These are phyloP conservation scores for Zoanthus solanderi DNA, from an alignment of 92 coral and sea anemone genomes.

Conservation along the genomic window DNA sequence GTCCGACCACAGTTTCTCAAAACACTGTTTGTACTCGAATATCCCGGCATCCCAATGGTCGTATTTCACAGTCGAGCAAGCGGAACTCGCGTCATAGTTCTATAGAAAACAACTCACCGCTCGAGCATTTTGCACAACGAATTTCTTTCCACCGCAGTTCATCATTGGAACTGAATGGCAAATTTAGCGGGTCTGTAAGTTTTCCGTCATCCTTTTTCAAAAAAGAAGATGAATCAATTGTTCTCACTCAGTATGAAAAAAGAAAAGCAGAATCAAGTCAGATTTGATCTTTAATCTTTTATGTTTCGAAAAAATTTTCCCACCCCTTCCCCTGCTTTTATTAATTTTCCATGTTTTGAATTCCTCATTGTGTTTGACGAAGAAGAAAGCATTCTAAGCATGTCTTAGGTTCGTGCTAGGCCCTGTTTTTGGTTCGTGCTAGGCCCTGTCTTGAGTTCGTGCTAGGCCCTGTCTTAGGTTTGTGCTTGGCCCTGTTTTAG, in stretches of 20 bases:
- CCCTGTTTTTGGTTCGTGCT: too few relatives aligned
- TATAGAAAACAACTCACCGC: background rate
- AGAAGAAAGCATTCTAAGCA: too few relatives aligned
- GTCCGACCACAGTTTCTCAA: background rate
- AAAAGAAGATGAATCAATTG: slow-evolving; percentile 1
- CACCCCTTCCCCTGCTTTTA: too few relatives aligned
- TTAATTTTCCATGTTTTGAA: too few relatives aligned
- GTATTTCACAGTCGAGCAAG: background rate
- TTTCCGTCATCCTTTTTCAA: background rate
- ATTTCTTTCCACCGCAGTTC: background rate
- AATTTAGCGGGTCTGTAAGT: background rate
- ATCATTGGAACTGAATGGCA: background rate
- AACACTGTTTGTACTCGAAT: slow-evolving; percentile 12
- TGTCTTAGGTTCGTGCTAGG: too few relatives aligned
- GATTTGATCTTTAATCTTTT: background rate
- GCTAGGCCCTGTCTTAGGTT: too few relatives aligned
- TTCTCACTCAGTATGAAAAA: slow-evolving; percentile 16
- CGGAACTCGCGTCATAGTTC: slow-evolving; percentile 8
- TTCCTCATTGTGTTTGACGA: too few relatives aligned
- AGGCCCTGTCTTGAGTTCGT: too few relatives aligned
- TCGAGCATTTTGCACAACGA: background rate
- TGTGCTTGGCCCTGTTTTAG: too few relatives aligned
- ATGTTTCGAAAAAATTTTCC: too few relatives aligned
- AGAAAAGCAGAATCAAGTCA: slow-evolving; percentile 5
- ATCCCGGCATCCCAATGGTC: background rate